These are phyloP conservation scores for Sympetrum striolatum DNA, from an alignment of 2,888 invertebrate species.

Conservation along the genomic window DNA sequence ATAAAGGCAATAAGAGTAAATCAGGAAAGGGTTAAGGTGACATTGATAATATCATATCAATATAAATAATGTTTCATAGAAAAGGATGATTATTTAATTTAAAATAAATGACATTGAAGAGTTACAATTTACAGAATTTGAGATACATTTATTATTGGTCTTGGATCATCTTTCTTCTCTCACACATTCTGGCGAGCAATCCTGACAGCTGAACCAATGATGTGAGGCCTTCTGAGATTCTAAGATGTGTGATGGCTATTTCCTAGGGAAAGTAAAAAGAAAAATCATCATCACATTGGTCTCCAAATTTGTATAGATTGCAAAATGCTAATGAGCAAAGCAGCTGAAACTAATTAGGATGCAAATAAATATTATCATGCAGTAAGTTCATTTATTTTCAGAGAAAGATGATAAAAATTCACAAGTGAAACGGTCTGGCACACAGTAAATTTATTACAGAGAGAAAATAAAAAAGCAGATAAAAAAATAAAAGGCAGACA, in stretches of 20 bases:
- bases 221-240: constrained; percentile 86
- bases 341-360: neutral
- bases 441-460: too few species aligned
- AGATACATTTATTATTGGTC: too few species aligned
- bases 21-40: too few species aligned
- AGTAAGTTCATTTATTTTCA: too few species aligned
- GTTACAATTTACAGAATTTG: neutral
- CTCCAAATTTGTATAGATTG: too few species aligned
- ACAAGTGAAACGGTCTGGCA: too few species aligned
- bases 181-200: constrained; percentile 83
- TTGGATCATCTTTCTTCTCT: constrained; percentile 54
- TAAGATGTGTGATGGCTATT: constrained; percentile 89
- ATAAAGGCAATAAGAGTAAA: too few species aligned
- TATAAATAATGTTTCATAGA: neutral
- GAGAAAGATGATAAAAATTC: too few species aligned
- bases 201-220: constrained; percentile 91
- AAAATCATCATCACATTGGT: constrained; percentile 18
- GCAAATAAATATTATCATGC: neutral
- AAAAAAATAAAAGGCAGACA: too few species aligned
- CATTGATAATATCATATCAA: too few species aligned
- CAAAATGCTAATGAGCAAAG: neutral
- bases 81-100: neutral
- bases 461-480: too few species aligned
- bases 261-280: constrained; percentile 65
- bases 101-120: neutral